Percentiles rank a stretch among this genome's conserved stretches.
phyloP scores from a whole-genome alignment of 2,888 invertebrate species.

The Cylloceria caligata region DNA sequence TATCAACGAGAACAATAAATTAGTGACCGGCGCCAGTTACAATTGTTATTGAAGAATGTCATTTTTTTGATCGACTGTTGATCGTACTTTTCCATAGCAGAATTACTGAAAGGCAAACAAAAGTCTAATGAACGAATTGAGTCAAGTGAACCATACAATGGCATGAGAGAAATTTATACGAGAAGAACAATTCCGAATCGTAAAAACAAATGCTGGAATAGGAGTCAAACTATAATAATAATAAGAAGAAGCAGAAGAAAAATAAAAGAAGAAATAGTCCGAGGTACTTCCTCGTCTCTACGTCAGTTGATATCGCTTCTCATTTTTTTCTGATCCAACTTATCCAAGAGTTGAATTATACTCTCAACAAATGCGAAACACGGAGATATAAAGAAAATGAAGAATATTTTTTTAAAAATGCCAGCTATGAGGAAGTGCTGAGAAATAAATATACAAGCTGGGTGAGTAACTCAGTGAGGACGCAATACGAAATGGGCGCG shows the following conservation, averaged over 20 bases:
- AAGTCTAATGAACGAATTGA: not conserved
- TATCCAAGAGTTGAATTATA: conserved; percentile 3
- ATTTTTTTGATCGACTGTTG: not conserved
- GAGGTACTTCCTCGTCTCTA: not conserved
- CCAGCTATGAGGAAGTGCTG: conserved; percentile 53
- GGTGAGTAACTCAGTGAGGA: conserved; percentile 11
- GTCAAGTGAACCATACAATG: not conserved
- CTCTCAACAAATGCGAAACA: not conserved
- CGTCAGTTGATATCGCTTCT: not conserved
- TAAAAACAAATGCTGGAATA: not conserved
- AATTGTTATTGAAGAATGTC: not conserved
- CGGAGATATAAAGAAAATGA: conserved; percentile 1
- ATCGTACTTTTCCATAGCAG: not conserved
- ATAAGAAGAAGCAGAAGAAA: too few species aligned
- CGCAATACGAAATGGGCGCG: conserved; percentile 23
- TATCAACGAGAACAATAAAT: too few species aligned
- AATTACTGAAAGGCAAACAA: not conserved
- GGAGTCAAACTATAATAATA: not conserved
- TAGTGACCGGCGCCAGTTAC: too few species aligned
- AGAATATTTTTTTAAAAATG: too few species aligned
- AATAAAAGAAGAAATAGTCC: not conserved
- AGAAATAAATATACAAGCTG: conserved; percentile 34
- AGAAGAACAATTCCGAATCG: not conserved
- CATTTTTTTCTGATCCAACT: not conserved
- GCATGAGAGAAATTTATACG: not conserved